phyloP scores from a whole-genome alignment of 1,140 invertebrate genomes.

The Bombus picipes region DNA sequence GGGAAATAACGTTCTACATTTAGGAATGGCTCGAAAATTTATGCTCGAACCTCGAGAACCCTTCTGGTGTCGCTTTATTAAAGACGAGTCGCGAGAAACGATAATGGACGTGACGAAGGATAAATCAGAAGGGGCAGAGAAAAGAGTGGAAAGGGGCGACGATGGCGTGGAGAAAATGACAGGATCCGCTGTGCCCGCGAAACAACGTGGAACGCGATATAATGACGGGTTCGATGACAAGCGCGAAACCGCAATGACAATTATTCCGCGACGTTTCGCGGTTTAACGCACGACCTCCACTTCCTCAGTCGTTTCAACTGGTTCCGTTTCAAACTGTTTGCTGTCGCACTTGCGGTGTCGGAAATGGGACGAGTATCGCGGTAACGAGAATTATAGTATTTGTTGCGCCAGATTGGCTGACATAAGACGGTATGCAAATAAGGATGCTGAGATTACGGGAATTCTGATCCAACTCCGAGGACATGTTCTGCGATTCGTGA shows the following conservation, averaged over 20 bases:
- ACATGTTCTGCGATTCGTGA: neutral
- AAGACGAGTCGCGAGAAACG: neutral
- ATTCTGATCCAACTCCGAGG: neutral
- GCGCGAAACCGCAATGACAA: constrained; percentile 45
- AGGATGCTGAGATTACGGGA: neutral
- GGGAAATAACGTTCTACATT: too few species aligned
- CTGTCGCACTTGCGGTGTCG: neutral
- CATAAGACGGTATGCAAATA: neutral
- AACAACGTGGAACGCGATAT: constrained; percentile 37
- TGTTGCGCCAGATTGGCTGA: neutral
- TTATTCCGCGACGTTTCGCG: constrained; percentile 48
- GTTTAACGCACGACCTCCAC: constrained; percentile 1
- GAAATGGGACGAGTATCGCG: neutral
- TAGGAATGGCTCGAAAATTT: neutral
- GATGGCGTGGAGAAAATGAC: constrained; percentile 30
- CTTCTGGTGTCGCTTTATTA: constrained; percentile 2
- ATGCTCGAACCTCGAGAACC: neutral
- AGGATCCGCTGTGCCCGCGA: constrained; percentile 14
- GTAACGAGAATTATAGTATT: neutral
- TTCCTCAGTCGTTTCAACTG: constrained; percentile 1
- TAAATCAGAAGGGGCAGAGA: neutral
- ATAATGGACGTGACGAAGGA: neutral
- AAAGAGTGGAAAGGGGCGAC: neutral
- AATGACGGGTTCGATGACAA: constrained; percentile 55
- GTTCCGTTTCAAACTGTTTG: neutral